Percentiles rank a stretch among this genome's conserved stretches.
Conservation (phyloP, 2,113 vertebrate genomes). For the Eretmochelys imbricata region DNA sequence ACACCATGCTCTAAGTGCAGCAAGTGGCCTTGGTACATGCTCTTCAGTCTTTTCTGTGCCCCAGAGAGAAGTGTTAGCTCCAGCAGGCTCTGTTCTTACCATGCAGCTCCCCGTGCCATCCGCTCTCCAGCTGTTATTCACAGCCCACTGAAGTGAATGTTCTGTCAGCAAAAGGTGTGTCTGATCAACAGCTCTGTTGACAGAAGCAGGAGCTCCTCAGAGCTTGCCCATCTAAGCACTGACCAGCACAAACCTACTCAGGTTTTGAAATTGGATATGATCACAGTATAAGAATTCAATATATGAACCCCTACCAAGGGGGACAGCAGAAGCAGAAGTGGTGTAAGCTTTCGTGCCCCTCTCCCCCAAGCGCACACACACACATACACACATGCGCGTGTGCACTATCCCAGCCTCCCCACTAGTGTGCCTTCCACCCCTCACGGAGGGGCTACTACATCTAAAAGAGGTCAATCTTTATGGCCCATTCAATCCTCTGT, state of each 20-base stretch:
- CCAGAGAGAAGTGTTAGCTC: background rate
- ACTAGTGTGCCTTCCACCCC: background rate
- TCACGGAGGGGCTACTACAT: background rate
- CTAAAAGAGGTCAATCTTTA: background rate
- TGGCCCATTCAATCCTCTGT: background rate
- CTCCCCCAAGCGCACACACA: background rate
- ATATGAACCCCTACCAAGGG: background rate
- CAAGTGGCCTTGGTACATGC: background rate
- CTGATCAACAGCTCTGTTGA: background rate
- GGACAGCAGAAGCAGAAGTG: background rate
- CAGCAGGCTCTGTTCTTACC: background rate
- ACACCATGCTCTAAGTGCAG: background rate
- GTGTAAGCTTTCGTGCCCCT: background rate
- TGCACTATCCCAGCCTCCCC: background rate
- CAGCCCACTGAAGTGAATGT: background rate
- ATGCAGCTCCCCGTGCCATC: background rate
- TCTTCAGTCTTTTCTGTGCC: background rate
- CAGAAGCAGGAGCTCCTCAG: background rate
- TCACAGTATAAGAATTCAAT: background rate
- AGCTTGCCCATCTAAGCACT: background rate
- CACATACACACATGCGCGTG: background rate
- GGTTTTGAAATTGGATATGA: background rate
- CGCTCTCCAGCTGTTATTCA: background rate
- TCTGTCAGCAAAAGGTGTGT: background rate
- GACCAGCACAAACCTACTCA: background rate